phyloP scores from a whole-genome alignment of 2,888 invertebrate genomes.

The Rhopalosiphum nymphaeae region DNA sequence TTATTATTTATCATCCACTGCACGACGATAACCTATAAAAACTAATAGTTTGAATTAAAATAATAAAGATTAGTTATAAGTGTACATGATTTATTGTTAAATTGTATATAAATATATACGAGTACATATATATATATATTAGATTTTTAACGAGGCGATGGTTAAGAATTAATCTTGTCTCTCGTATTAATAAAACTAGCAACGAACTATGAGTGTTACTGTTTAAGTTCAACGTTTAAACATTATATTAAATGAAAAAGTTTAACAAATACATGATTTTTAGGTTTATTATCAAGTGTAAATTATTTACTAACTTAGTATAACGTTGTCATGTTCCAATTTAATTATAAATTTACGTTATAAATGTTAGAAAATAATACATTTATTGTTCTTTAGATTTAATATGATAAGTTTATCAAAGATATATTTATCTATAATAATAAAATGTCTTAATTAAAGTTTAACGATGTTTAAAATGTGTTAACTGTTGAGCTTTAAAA shows the following conservation, averaged over 20 bases:
- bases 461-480: not conserved
- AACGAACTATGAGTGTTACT: not conserved
- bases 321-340: not conserved
- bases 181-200: not conserved
- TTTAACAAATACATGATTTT: not conserved
- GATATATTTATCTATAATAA: not conserved
- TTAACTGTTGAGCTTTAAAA: not conserved
- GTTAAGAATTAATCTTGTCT: not conserved
- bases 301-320: not conserved
- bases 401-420: not conserved
- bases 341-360: not conserved
- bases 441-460: not conserved
- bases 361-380: not conserved
- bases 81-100: not conserved
- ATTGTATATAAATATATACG: not conserved
- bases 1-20: not conserved
- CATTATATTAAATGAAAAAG: not conserved
- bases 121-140: not conserved
- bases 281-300: not conserved
- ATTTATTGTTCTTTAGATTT: not conserved
- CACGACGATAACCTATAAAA: rapidly evolving
- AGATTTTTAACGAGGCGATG: not conserved
- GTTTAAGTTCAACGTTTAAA: not conserved
- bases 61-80: not conserved
- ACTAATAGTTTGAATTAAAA: not conserved